Evolutionary conservation across 2,113 vertebrate species (phyloP), one percentile per base, ranked within the genome.

Genomic region (Neogobius melanostomus): DNA sequence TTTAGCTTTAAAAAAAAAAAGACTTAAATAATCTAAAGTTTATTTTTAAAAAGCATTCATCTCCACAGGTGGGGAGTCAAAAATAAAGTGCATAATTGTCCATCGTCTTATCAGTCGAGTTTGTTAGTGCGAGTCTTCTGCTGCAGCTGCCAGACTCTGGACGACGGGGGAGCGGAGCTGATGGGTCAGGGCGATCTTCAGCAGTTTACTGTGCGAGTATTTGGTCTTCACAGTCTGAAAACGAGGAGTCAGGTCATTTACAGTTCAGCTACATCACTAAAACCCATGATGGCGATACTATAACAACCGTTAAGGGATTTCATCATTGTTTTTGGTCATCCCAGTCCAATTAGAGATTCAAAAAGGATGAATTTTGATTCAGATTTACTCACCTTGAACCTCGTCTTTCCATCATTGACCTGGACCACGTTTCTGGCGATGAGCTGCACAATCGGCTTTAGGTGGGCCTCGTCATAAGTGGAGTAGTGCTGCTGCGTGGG

Each of bases 381-480:
- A 21, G 12, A 8, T 42, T 6, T 6, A 91, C 94, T 94, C 89
- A 98, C 96, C n/a, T 87, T 85, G 73, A 96, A 92, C 80, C 96
- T 96, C 0, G 91, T 93, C 42, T 92, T 82, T 4, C 93, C 94
- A 8, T 93, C 92, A 0, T 95, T 97, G 6, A 97, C 89, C 77
- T 72, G 89, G 57, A 95, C 87, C 0, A 97, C 87, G 0, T 98
- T 98, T 74, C 97, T 98, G 79, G 97, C 96, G 75, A 98, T 95
- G 49, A 94, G 96, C 80, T 93, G 92, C 94, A 98, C 94, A 68
- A 93, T 81, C 1, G 90, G 74, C 76, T 83, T 52, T 9, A 99
- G 89, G 21, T 91, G 87, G 0, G 87, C 88, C 78, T 96, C 94
- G 1, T 87, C 68, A 14, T 98, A 99, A 0, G 94, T 92, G 0